Base-by-base conservation (phyloP, 2,113 vertebrate genomes). In the Porphyrio hochstetteri region DNA sequence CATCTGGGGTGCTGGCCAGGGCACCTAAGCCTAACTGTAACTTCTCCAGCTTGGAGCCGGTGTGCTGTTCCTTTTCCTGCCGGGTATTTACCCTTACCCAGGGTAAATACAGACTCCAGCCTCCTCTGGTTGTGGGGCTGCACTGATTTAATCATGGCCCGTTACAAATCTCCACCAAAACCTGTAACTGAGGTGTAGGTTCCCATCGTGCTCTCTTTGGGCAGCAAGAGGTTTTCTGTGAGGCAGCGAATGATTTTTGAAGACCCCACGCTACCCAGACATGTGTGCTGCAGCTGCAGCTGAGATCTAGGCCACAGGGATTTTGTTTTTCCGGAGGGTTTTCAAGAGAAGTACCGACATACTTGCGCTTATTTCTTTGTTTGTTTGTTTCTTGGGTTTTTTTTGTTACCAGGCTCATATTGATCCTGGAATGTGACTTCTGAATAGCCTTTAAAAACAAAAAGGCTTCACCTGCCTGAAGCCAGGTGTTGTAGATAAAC, bases 21-120 rank as follows among this genome's bases (percentile, higher is more conserved):
- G 15, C 67, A 6, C 11, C 4, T 2, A 23, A 70, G 42, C 46
- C 36, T 0, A 0, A 4, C 36, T 6, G 0, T 44, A 4, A 10
- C 19, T 61, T 68, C 71, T 84, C 40, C 75, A 75, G 60, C 25
- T 78, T 20, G 4, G 27, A 70, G 11, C 35, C 79, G 67, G 46
- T 1, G 0, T 15, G 25, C 68, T 60, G 60, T 42, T 75, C 84
- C 48, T 61, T 76, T n/a, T 67, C n/a, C 40, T 50, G 72, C 59
- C 42, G 36, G 46, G 38, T 46, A 46, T 19, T 46, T 46, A 46
- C 44, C 17, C 44, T 46, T 46, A 21, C 55, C 44, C 3, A 17
- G 76, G 25, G 40, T 11, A 77, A 67, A 61, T 25, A 25, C 38
- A 31, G 55, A 6, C 38, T 85, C 42, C n/a, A 23, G 53, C 60